These are phyloP conservation scores for Meloidogyne floridensis DNA, from an alignment of 1,140 invertebrate species.

Conservation along the genomic window DNA sequence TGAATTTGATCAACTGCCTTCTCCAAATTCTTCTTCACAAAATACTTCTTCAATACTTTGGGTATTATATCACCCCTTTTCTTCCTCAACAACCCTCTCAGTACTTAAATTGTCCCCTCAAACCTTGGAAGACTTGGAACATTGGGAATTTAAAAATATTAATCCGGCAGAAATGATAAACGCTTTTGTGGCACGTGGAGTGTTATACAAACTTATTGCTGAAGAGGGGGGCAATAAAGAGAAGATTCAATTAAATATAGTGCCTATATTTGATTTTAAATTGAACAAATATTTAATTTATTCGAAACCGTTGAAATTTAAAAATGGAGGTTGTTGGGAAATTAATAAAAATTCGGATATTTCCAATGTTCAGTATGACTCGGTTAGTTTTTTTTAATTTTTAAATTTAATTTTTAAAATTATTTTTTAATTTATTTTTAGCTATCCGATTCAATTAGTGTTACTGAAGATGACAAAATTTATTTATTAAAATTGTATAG, in stretches of 20 bases:
- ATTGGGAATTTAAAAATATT: conserved; percentile 29
- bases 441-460: conserved; percentile 35
- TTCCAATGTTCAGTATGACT: conserved; percentile 44
- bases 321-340: neutral
- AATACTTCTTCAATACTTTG: conserved; percentile 21
- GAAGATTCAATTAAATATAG: neutral
- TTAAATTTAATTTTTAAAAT: neutral
- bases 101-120: conserved; percentile 34
- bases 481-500: conserved; percentile 31
- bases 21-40: neutral
- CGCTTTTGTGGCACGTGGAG: conserved; percentile 31
- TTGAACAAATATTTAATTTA: neutral
- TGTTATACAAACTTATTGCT: conserved; percentile 22
- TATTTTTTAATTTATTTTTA: neutral
- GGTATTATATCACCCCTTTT: conserved; percentile 28
- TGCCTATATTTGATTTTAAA: conserved; percentile 31
- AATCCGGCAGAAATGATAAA: conserved; percentile 16
- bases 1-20: conserved; percentile 27
- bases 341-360: conserved; percentile 20
- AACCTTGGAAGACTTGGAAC: conserved; percentile 34
- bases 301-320: neutral
- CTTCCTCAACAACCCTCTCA: conserved; percentile 15
- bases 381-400: neutral
- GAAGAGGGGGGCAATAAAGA: neutral
- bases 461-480: conserved; percentile 43